Base-by-base conservation (phyloP, 2,113 vertebrate species). In the Syrrhaptes paradoxus region DNA sequence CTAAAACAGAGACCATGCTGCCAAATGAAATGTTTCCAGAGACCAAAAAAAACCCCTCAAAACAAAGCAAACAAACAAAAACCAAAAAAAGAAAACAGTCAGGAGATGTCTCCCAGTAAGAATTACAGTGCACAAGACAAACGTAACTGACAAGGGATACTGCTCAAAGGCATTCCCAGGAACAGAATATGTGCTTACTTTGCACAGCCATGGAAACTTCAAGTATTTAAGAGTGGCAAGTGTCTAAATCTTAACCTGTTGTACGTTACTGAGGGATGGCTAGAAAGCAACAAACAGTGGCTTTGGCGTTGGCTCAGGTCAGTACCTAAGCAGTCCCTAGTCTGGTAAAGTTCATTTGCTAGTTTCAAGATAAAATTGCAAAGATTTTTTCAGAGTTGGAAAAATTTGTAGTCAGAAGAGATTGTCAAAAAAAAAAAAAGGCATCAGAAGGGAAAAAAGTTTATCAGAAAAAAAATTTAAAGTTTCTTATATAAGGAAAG, bases 41-140 rank as follows among this genome's bases (percentile, higher is more conserved):
- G n/a, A 73, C 16, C 38, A 46, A 54, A 66, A 52, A 20, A 41
- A 48, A 48, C 46, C 48, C 28, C 41, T 41, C 41, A 41, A 41
- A 41, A 41, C 41, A 41, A 41, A 41, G 38, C 38, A 41, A 41
- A 73, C 16, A 43, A 46, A 54, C 62, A 52, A 20, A 41, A 48
- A 48, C 46, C 48, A 31, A 36, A 21, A 28, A 36, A 85, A 59
- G 36, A 41, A 41, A 87, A 11, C 15, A 55, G 41, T 32, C 38
- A 65, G 73, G 57, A 92, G 73, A 65, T 77, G n/a, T 62, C 83
- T 95, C 48, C 70, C 94, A 80, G 77, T 75, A 93, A 93, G 78
- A 96, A 87, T 81, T 82, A 90, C 62, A 96, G 76, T 18, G 63
- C 91, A 91, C 46, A 66, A 77, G 91, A 95, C 52, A 91, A 95